Evolutionary conservation across 2,113 vertebrate species (phyloP).

Genomic region (Haemorhous mexicanus): DNA sequence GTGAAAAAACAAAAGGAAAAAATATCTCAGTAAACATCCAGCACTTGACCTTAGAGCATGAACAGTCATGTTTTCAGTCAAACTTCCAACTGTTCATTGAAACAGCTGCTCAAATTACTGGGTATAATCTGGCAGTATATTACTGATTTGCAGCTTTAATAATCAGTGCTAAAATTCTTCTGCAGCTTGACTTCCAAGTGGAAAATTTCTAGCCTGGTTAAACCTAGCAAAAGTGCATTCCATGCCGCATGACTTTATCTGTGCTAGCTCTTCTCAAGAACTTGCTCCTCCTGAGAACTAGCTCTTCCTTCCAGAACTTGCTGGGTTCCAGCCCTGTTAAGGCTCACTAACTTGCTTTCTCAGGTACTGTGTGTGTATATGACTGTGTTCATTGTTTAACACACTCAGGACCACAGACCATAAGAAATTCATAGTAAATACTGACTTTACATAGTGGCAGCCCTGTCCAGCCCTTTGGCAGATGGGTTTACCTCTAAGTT

Average conservation of each 20-base stretch:
- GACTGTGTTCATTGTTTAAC: accelerated
- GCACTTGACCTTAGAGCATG: background rate
- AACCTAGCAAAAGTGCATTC: background rate
- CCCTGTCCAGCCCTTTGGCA: background rate
- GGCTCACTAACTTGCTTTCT: background rate
- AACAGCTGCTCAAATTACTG: background rate
- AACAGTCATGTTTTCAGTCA: background rate
- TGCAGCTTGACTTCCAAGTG: background rate
- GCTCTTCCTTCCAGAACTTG: background rate
- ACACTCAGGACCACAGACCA: background rate
- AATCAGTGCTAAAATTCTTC: background rate
- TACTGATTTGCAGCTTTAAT: background rate
- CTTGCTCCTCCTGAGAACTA: too few species aligned
- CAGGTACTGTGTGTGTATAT: background rate
- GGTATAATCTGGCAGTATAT: background rate
- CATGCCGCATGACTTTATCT: background rate
- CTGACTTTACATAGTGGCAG: background rate
- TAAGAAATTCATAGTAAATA: background rate
- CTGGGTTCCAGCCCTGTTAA: background rate
- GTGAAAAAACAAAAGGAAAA: background rate
- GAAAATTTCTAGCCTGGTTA: background rate
- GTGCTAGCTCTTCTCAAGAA: background rate
- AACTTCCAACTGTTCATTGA: background rate
- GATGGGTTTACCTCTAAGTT: background rate
- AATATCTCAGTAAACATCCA: background rate